Base-by-base conservation (phyloP, 2,888 invertebrate species). In the Podabrus alpinus region DNA sequence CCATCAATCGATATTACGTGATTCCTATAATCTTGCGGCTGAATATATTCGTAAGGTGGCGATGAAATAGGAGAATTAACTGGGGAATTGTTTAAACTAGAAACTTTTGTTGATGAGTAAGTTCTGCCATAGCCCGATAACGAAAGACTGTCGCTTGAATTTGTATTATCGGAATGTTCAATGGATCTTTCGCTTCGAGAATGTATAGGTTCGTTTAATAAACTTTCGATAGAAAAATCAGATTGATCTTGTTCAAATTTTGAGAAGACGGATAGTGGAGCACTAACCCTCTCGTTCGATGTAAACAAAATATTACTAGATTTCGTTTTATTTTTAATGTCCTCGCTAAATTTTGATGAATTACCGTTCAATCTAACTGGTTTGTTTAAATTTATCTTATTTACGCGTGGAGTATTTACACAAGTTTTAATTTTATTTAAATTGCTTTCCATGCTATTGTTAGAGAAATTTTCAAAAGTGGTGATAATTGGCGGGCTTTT, bases 171-270 rank as follows among this genome's bases (percentile, higher is more conserved):
- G 4, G 21, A 66, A 25, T 45, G 62, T 19, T 21, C 19, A 59
- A 62, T 64, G 3, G 45, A 9, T 19, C 16, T 68, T 10, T 15
- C 45, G 45, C 59, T 45, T 11, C 64, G 59, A 11, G 62, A 59
- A 69, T 70, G 59, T 7, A 69, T 59, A 7, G 74, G 73, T 1
- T 70, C 71, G 13, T 66, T 68, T 19, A 69, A 68, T 13, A 68
- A 67, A 13, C 66, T 73, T 60, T 73, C 68, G 1, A 68, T 59
- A 2, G 45, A 45, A 16, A 73, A 60, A 19, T 73, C 61, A n/a
- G 69, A 66, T 45, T 73, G 69, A 11, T 66, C 24, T 59, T 74
- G 74, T 68, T 71, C 62, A 45, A 74, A 74, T 24, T 74, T 60
- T n/a, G 67, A 45, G 64, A 71, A 74, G 4, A 68, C 13, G 7